Conservation (phyloP, 1,140 invertebrate species). For the Limonius californicus region DNA sequence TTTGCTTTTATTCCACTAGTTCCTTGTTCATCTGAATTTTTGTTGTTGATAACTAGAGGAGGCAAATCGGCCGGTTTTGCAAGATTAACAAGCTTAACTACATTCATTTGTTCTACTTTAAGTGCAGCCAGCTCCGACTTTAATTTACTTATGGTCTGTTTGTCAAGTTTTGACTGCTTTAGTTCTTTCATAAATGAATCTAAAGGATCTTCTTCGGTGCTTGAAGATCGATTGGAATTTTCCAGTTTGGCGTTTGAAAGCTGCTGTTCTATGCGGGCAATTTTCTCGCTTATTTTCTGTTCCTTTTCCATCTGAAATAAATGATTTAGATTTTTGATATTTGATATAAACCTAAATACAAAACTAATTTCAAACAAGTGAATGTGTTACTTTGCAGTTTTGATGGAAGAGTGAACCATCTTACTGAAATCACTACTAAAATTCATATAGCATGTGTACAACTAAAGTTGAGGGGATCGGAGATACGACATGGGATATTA, state of each 20-base stretch:
- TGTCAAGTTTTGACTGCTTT: conserved; percentile 47
- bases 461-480: too few species aligned
- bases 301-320: conserved; percentile 65
- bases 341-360: too few species aligned
- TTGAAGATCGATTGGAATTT: conserved; percentile 32
- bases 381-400: too few species aligned
- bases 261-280: conserved; percentile 56
- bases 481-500: too few species aligned
- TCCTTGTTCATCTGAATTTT: conserved; percentile 20
- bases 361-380: too few species aligned
- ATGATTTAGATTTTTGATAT: conserved; percentile 7
- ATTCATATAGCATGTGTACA: too few species aligned
- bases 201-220: conserved; percentile 59
- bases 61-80: conserved; percentile 70
- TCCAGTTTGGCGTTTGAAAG: conserved; percentile 52
- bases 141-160: conserved; percentile 50
- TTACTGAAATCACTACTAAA: too few species aligned
- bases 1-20: conserved; percentile 20
- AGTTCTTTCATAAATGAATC: conserved; percentile 73
- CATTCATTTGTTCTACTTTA: conserved; percentile 63
- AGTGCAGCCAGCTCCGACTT: conserved; percentile 64
- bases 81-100: conserved; percentile 71
- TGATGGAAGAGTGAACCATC: too few species aligned
- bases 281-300: conserved; percentile 54
- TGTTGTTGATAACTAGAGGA: conserved; percentile 43